Evolutionary conservation across 1,140 invertebrate genomes (phyloP).

Genomic region (Drosophila watanabei): DNA sequence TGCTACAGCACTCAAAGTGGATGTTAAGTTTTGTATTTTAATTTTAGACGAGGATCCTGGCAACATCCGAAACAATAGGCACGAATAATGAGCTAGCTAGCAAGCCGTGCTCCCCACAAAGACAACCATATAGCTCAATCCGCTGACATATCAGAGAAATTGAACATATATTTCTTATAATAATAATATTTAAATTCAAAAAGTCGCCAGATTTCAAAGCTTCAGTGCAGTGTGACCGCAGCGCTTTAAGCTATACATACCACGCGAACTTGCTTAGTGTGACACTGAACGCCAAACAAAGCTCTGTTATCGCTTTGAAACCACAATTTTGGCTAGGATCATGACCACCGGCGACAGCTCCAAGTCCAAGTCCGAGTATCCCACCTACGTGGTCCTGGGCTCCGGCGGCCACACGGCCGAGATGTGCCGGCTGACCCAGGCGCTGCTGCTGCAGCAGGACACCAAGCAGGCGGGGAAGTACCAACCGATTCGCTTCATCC

Average conservation of each 20-base stretch:
- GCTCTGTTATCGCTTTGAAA: conserved; percentile 4
- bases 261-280: background rate
- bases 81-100: too few relatives aligned
- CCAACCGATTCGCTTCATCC: conserved; percentile 88
- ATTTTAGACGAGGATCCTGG: background rate
- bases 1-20: conserved; percentile 5
- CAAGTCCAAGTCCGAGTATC: conserved; percentile 4
- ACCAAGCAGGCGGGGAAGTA: conserved; percentile 86
- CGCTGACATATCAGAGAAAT: too few relatives aligned
- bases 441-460: conserved; percentile 87
- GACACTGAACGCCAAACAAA: background rate
- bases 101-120: too few relatives aligned
- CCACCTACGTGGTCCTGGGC: conserved; percentile 87
- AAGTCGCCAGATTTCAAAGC: background rate
- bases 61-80: too few relatives aligned
- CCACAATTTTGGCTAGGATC: conserved; percentile 5
- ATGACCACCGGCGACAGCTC: background rate
- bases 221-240: background rate
- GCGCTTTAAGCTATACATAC: background rate
- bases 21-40: too few relatives aligned
- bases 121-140: too few relatives aligned
- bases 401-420: conserved; percentile 95
- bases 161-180: too few relatives aligned
- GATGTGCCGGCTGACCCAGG: conserved; percentile 91
- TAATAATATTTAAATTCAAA: background rate